These are phyloP conservation scores for Oryctolagus cuniculus DNA, from an alignment of 2,113 vertebrate species.

Conservation along the genomic window mOryCun1.1 NC_091434.1:38663501-38664000, in stretches of 20 bases:
- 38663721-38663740: not conserved
- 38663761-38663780: not conserved
- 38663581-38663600: not conserved
- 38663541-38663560: not conserved
- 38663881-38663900: no score
- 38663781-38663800: not conserved
- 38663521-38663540: slow-evolving; percentile 73
- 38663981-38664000: no score
- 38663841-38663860: not conserved
- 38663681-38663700: slow-evolving; percentile 16
- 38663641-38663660: not conserved
- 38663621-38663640: not conserved
- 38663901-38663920: no score
- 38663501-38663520: slow-evolving; percentile 68
- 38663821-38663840: not conserved
- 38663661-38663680: slow-evolving; percentile 4
- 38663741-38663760: not conserved
- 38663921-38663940: no score
- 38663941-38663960: no score
- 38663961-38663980: no score
- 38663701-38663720: not conserved
- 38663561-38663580: not conserved
- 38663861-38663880: no score
- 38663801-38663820: not conserved
- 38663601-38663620: slow-evolving; percentile 12